These are phyloP conservation scores for Clivina fossor DNA, from an alignment of 2,888 invertebrate genomes.

Conservation along the genomic window DNA sequence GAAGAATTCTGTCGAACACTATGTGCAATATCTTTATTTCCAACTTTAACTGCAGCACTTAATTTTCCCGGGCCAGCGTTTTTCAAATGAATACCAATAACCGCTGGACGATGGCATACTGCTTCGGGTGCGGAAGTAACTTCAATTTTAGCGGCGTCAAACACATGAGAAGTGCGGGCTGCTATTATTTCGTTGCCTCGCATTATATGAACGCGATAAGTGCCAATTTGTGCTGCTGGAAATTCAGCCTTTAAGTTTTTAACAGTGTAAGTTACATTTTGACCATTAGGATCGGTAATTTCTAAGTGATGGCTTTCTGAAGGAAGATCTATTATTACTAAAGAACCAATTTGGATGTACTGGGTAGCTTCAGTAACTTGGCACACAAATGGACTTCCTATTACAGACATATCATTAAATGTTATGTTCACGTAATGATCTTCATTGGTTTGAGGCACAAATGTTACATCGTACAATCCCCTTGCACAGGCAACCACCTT, in stretches of 20 bases:
- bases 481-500: constrained; percentile 87
- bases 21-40: constrained; percentile 79
- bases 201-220: constrained; percentile 45
- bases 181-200: constrained; percentile 47
- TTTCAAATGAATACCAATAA: constrained; percentile 65
- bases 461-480: constrained; percentile 89
- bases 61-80: constrained; percentile 82
- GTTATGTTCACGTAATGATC: constrained; percentile 92
- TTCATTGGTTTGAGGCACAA: constrained; percentile 85
- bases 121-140: constrained; percentile 61
- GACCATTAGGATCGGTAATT: constrained; percentile 66
- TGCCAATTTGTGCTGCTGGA: constrained; percentile 62
- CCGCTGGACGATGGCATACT: constrained; percentile 78
- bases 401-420: constrained; percentile 89
- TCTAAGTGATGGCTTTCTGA: constrained; percentile 66
- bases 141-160: constrained; percentile 65
- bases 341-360: constrained; percentile 68
- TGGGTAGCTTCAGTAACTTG: constrained; percentile 66
- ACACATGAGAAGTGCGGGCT: constrained; percentile 63
- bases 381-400: constrained; percentile 89
- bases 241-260: constrained; percentile 52
- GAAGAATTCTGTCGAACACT: constrained; percentile 71
- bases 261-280: constrained; percentile 51
- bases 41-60: constrained; percentile 78
- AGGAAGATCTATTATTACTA: constrained; percentile 64